Evolutionary conservation across 35 echinoderm and acorn worm species (phyloP).

Genomic region (Diadema setosum): DNA sequence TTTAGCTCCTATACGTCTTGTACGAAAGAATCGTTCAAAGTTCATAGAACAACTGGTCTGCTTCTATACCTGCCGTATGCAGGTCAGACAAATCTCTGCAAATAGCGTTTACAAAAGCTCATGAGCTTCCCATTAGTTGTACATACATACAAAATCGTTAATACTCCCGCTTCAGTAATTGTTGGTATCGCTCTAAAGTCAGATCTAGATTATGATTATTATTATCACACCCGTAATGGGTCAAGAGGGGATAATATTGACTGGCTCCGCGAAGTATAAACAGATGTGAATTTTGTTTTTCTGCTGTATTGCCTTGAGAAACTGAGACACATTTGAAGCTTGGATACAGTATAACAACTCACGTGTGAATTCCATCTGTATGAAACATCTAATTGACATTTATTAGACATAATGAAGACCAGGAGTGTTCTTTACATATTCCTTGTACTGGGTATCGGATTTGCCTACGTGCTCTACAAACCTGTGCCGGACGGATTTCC

Average conservation of each 20-base stretch:
- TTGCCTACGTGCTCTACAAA: not conserved
- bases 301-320: not conserved
- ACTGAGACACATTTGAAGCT: not conserved
- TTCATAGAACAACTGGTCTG: not conserved
- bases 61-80: not conserved
- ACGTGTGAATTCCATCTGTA: no score
- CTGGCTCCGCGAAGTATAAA: not conserved
- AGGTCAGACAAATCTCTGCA: no score
- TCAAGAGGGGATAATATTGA: not conserved
- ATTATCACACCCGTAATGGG: not conserved
- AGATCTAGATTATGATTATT: no score
- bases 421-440: not conserved
- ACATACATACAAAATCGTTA: no score
- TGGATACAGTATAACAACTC: not conserved
- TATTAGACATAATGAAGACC: not conserved
- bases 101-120: no score
- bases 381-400: no score
- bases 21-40: not conserved
- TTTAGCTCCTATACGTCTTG: not conserved
- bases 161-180: no score
- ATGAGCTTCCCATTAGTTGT: no score
- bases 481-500: not conserved
- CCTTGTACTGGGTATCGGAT: not conserved
- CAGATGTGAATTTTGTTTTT: not conserved
- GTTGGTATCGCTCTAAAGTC: no score